These are phyloP conservation scores for Scelioninae gen. 1 DNA, from an alignment of 2,888 invertebrate genomes.

Conservation along the genomic window DNA sequence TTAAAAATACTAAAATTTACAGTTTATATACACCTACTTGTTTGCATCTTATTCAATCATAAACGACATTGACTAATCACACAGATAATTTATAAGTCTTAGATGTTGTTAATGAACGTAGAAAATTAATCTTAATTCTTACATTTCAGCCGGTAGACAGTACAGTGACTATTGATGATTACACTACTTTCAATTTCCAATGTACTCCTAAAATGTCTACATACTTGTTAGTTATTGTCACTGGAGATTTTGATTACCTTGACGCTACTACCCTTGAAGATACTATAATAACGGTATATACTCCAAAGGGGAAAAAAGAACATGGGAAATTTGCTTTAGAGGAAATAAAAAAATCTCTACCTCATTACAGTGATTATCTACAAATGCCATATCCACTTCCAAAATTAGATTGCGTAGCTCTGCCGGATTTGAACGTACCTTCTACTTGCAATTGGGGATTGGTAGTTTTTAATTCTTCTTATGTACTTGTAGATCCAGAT, in stretches of 20 bases:
- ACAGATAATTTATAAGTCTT: no score
- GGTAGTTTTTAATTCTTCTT: slow-evolving; percentile 91
- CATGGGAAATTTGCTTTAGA: slow-evolving; percentile 96
- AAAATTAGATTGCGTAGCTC: slow-evolving; percentile 98
- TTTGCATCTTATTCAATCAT: no score
- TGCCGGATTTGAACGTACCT: slow-evolving; percentile 97
- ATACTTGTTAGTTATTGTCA: slow-evolving; percentile 86
- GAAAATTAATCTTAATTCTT: no score
- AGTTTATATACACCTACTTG: no score
- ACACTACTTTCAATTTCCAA: slow-evolving; percentile 66
- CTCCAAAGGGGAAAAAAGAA: slow-evolving; percentile 95
- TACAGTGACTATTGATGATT: background rate
- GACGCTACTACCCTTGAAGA: slow-evolving; percentile 93
- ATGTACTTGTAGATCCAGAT: slow-evolving; percentile 94
- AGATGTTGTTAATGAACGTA: no score
- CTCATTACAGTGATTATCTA: slow-evolving; percentile 97
- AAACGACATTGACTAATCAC: no score
- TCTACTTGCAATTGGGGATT: slow-evolving; percentile 99
- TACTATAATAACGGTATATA: slow-evolving; percentile 92
- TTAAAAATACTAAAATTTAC: no score
- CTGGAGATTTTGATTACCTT: slow-evolving; percentile 97
- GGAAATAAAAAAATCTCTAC: slow-evolving; percentile 95
- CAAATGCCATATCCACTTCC: slow-evolving; percentile 97
- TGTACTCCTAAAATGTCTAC: slow-evolving; percentile 62
- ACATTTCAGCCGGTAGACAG: slow-evolving; percentile 43